Conservation (phyloP, 2,113 vertebrate genomes). For the Monopterus albus region DNA sequence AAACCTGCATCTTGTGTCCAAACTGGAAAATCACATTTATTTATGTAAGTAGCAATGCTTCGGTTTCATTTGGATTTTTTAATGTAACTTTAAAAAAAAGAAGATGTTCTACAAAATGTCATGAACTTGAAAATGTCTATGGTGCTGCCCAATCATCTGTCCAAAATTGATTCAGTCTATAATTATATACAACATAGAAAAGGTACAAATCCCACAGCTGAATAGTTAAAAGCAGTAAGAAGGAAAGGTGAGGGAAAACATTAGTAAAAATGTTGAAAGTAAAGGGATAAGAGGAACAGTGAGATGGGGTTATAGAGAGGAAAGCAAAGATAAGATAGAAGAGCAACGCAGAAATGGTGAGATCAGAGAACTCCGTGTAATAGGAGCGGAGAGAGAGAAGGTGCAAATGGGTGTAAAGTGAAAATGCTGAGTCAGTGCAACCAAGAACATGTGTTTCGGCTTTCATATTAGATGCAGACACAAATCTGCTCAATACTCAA, state of each 20-base stretch:
- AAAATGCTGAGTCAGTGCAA: constrained; percentile 63
- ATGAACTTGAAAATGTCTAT: no score
- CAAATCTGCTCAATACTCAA: constrained; percentile 40
- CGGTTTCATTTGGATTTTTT: no score
- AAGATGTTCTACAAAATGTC: no score
- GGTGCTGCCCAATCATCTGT: no score
- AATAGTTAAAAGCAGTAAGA: not conserved
- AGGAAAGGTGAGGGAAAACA: not conserved
- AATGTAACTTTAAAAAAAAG: no score
- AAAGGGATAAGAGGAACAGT: constrained; percentile 1
- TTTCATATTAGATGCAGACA: constrained; percentile 54
- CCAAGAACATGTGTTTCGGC: constrained; percentile 33
- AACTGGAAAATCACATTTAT: no score
- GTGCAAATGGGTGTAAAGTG: constrained; percentile 33
- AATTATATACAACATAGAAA: not conserved
- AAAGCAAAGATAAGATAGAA: constrained; percentile 11
- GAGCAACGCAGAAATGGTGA: constrained; percentile 28
- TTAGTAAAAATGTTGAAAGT: constrained; percentile 2
- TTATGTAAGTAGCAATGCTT: no score
- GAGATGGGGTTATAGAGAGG: not conserved
- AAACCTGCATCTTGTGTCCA: no score
- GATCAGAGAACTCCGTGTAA: constrained; percentile 35
- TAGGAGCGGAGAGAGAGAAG: constrained; percentile 18
- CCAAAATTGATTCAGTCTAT: not conserved
- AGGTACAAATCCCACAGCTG: no score